Percentiles rank a stretch among this genome's conserved stretches.
phyloP scores from a whole-genome alignment of 35 echinoderm and acorn worm species.

The Diadema setosum region DNA sequence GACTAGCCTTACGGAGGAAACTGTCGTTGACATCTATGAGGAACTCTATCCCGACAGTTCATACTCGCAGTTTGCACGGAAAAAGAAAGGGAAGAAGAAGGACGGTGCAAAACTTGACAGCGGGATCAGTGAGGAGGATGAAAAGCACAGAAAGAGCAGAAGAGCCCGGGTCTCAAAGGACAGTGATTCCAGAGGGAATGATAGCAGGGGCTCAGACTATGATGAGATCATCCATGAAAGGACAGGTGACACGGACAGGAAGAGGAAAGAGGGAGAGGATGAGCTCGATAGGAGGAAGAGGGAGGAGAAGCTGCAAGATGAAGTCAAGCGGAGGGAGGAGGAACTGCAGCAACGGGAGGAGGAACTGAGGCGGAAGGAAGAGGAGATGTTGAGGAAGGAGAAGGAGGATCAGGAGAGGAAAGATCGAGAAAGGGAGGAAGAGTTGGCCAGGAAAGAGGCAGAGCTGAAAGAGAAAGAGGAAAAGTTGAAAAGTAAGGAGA shows the following conservation, averaged over 20 bases:
- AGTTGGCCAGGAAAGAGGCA: conserved; percentile 13
- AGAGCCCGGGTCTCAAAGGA: background rate
- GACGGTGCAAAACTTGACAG: conserved; percentile 71
- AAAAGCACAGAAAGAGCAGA: conserved; percentile 29
- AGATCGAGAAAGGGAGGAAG: conserved; percentile 26
- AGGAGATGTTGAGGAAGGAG: conserved; percentile 19
- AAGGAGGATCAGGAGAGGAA: conserved; percentile 15
- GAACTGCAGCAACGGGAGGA: conserved; percentile 13
- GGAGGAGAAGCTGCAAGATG: background rate
- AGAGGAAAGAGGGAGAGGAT: conserved; percentile 12
- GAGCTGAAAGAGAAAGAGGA: conserved; percentile 27
- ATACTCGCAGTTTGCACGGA: conserved; percentile 16
- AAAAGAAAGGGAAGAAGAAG: conserved; percentile 54
- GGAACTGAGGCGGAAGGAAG: conserved; percentile 15
- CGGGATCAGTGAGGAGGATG: conserved; percentile 61
- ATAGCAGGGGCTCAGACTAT: conserved; percentile 1
- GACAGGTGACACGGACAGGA: background rate
- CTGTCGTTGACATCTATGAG: conserved; percentile 62
- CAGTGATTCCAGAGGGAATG: conserved; percentile 3
- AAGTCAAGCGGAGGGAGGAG: conserved; percentile 11
- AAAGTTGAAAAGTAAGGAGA: background rate
- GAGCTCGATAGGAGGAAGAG: conserved; percentile 18
- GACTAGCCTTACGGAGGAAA: conserved; percentile 48
- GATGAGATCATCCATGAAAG: background rate
- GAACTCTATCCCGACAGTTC: conserved; percentile 69